A percentile compares a stretch with the other conserved stretches of the same genome.
Conservation (phyloP, 1,140 invertebrate genomes). For the Monomorium pharaonis region DNA sequence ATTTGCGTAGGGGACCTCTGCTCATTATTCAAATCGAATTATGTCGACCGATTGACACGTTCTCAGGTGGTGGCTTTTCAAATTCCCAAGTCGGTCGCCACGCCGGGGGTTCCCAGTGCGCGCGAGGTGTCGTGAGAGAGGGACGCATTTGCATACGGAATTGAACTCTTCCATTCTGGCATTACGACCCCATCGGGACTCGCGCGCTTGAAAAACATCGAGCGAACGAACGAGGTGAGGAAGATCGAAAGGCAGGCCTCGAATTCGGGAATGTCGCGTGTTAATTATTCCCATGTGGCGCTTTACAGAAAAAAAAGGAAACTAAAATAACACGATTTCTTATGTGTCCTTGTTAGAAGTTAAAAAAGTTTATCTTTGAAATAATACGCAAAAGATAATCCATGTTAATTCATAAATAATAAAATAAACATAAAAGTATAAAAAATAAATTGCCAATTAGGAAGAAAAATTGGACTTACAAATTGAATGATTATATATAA, state of each 20-base stretch:
- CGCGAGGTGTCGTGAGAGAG: slow-evolving; percentile 75
- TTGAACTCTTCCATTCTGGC: slow-evolving; percentile 76
- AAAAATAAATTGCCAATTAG: background rate
- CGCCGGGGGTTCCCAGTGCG: slow-evolving; percentile 75
- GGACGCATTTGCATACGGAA: slow-evolving; percentile 80
- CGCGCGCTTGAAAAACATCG: slow-evolving; percentile 53
- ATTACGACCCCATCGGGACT: slow-evolving; percentile 48
- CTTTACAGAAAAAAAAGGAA: background rate
- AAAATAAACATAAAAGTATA: background rate
- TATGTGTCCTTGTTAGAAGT: background rate
- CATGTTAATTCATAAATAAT: background rate
- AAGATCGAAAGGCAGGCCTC: background rate
- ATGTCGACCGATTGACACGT: slow-evolving; percentile 81
- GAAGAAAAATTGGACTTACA: background rate
- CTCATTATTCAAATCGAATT: slow-evolving; percentile 83
- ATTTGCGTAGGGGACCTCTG: slow-evolving; percentile 82
- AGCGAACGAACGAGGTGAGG: slow-evolving; percentile 40
- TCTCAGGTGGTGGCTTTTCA: slow-evolving; percentile 80
- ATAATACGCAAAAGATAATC: background rate
- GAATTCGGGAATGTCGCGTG: slow-evolving; percentile 9
- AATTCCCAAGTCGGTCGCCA: slow-evolving; percentile 76
- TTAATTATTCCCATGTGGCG: slow-evolving; percentile 28
- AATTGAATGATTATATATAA: background rate
- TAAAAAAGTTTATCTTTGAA: background rate
- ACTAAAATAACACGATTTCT: background rate